A percentile compares a stretch with the other conserved stretches of the same genome.
Conservation (phyloP, 2,797 vertebrate species). For the Macropodus opercularis region DNA sequence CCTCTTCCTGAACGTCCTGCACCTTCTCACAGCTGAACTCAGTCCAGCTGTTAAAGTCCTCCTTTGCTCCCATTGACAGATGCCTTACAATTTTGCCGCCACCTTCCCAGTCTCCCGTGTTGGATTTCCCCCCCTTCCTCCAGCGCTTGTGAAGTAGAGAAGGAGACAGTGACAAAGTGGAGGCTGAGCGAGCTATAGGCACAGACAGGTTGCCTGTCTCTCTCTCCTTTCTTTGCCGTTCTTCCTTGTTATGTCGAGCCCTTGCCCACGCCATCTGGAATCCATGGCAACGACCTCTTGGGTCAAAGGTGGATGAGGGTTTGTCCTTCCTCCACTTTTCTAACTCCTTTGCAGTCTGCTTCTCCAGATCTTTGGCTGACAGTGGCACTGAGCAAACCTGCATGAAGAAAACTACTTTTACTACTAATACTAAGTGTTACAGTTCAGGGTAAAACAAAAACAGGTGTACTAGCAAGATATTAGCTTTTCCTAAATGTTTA, state of each 20-base stretch:
- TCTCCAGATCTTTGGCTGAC: conserved; percentile 83
- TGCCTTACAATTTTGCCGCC: conserved; percentile 54
- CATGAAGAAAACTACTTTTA: neutral
- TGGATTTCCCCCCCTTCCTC: conserved; percentile 66
- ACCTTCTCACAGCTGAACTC: conserved; percentile 38
- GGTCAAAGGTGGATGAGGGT: conserved; percentile 83
- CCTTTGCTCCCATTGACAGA: conserved; percentile 57
- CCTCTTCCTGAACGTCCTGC: conserved; percentile 58
- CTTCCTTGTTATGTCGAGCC: conserved; percentile 56
- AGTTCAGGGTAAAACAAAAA: neutral
- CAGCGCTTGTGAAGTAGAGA: conserved; percentile 69
- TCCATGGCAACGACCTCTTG: conserved; percentile 82
- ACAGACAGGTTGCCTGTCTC: conserved; percentile 74
- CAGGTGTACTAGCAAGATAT: neutral
- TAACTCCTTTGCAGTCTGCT: conserved; percentile 80
- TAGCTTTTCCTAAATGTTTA: neutral
- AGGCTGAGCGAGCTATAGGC: conserved; percentile 74
- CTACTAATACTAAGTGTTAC: neutral
- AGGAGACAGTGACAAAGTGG: conserved; percentile 80
- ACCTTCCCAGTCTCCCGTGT: conserved; percentile 46
- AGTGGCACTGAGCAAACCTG: conserved; percentile 86
- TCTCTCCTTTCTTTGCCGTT: conserved; percentile 61
- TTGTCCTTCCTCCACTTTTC: conserved; percentile 77
- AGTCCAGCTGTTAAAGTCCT: conserved; percentile 51
- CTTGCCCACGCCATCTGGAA: conserved; percentile 80